These are phyloP conservation scores for Steatornis caripensis DNA, from an alignment of 2,113 vertebrate genomes.

Conservation along the genomic window DNA sequence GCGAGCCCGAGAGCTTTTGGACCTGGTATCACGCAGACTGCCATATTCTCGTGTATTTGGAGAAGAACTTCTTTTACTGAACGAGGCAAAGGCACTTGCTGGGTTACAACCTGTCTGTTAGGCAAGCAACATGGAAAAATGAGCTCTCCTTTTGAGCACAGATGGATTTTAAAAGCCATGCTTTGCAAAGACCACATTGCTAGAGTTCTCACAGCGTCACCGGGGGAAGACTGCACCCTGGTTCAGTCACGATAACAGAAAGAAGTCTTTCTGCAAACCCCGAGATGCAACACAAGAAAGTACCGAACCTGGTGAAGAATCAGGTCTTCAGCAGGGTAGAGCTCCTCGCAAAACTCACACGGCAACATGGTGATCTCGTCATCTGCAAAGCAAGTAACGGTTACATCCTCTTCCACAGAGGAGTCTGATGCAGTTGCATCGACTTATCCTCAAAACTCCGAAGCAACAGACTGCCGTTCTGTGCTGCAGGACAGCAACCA, in stretches of 20 bases:
- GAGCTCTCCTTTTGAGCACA: neutral
- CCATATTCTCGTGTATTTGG: neutral
- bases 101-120: constrained; percentile 91
- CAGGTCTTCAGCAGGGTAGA: constrained; percentile 91
- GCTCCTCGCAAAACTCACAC: constrained; percentile 96
- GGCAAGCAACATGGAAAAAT: neutral
- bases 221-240: neutral
- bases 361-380: constrained; percentile 83
- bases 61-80: constrained; percentile 79
- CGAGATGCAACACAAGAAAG: neutral
- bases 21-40: neutral
- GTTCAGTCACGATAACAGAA: neutral
- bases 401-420: neutral
- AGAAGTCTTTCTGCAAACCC: neutral
- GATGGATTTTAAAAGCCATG: neutral
- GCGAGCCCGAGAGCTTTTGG: constrained; percentile 4
- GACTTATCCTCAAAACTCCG: neutral
- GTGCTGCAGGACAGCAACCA: neutral
- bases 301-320: constrained; percentile 91
- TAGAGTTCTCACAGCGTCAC: neutral
- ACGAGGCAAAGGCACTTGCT: constrained; percentile 83
- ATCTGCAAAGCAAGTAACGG: constrained; percentile 1
- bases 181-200: neutral
- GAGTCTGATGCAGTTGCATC: neutral
- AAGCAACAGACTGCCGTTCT: neutral